phyloP scores from a whole-genome alignment of 2,888 invertebrate genomes.

The Andricus quercusramuli region DNA sequence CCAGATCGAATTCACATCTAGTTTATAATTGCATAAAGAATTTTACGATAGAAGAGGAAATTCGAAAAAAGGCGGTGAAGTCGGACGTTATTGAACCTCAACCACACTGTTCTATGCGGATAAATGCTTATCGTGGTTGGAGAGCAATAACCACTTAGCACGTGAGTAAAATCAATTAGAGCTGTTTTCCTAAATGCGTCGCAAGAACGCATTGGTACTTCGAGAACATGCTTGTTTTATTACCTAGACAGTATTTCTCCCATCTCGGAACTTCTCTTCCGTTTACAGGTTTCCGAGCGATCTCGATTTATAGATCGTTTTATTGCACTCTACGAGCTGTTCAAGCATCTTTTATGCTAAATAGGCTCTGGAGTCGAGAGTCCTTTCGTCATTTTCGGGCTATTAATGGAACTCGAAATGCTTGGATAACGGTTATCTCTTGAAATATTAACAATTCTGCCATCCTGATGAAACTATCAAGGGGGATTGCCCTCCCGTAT shows the following conservation, averaged over 20 bases:
- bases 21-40: no score
- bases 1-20: no score
- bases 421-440: neutral
- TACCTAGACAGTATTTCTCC: neutral
- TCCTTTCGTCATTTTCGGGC: neutral
- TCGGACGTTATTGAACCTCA: neutral
- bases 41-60: no score
- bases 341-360: slow-evolving; percentile 49
- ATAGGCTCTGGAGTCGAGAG: neutral
- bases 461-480: no score
- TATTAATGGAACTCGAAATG: neutral
- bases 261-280: neutral
- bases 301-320: slow-evolving; percentile 8
- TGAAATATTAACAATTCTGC: no score
- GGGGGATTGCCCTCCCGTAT: no score
- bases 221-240: neutral
- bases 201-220: slow-evolving; percentile 44
- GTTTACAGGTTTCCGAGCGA: slow-evolving; percentile 23
- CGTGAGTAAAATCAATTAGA: slow-evolving; percentile 74
- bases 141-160: slow-evolving; percentile 71
- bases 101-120: neutral
- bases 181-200: slow-evolving; percentile 57
- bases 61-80: no score
- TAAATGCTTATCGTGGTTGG: neutral
- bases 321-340: slow-evolving; percentile 41